phyloP scores from a whole-genome alignment of 2,797 vertebrate species.

The Acrossocheilus wenchowensis region DNA sequence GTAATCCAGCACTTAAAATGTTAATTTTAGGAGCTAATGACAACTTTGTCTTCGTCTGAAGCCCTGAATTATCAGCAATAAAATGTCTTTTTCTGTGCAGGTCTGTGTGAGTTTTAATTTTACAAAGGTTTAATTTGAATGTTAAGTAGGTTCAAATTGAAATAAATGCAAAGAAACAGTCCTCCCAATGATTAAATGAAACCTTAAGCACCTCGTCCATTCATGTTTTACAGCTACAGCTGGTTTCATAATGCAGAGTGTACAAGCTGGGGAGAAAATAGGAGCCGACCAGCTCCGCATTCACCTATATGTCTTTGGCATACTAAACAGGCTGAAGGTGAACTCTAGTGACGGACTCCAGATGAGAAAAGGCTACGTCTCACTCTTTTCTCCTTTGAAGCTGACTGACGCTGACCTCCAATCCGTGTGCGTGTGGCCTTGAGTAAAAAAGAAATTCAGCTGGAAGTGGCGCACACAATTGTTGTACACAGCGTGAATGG shows the following conservation, averaged over 20 bases:
- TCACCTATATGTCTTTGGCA: conserved; percentile 61
- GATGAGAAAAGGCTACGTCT: conserved; percentile 56
- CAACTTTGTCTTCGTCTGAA: neutral
- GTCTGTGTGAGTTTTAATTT: conserved; percentile 66
- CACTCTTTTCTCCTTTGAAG: conserved; percentile 35
- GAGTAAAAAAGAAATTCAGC: conserved; percentile 34
- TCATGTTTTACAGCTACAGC: conserved; percentile 63
- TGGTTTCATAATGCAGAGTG: conserved; percentile 57
- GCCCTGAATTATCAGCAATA: conserved; percentile 66
- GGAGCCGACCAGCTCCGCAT: conserved; percentile 42
- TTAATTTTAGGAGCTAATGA: neutral
- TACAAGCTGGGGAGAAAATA: conserved; percentile 55
- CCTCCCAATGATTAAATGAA: conserved; percentile 70
- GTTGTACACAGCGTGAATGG: conserved; percentile 33
- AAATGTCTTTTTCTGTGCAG: conserved; percentile 67
- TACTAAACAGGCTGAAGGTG: conserved; percentile 71
- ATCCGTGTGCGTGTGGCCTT: neutral
- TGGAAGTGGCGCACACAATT: conserved; percentile 30
- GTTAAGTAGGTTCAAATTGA: conserved; percentile 66
- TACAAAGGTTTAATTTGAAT: conserved; percentile 70
- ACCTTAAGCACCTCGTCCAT: conserved; percentile 60
- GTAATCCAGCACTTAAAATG: neutral
- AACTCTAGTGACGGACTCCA: conserved; percentile 59
- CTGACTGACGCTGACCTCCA: conserved; percentile 34
- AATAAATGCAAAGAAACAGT: conserved; percentile 57